A percentile compares a stretch with the other conserved stretches of the same genome.
Evolutionary conservation across 2,113 vertebrate species (phyloP).

Genomic region (Megalops atlanticus): DNA sequence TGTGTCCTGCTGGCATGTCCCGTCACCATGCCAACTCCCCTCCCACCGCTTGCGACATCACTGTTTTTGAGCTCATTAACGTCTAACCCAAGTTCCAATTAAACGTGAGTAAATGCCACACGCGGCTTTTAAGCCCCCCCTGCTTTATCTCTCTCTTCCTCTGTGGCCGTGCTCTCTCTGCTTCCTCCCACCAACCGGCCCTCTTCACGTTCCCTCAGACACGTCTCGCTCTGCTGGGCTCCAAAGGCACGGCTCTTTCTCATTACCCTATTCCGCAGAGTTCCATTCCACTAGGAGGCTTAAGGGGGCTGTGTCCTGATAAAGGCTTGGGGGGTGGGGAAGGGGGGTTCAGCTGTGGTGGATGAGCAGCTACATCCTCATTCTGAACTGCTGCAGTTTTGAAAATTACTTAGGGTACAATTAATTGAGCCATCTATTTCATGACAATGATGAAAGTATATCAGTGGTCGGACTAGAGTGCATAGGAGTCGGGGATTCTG

Average conservation of each 20-base stretch:
- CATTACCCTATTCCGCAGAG: neutral
- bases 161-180: too few species aligned
- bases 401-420: neutral
- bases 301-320: neutral
- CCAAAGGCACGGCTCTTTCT: neutral
- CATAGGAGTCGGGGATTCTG: too few species aligned
- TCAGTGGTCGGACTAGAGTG: neutral
- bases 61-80: slow-evolving; percentile 7
- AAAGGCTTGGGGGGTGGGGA: neutral
- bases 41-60: neutral
- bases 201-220: neutral
- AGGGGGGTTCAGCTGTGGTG: slow-evolving; percentile 5
- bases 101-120: neutral
- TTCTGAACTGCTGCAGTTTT: neutral
- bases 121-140: neutral
- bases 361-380: slow-evolving; percentile 25
- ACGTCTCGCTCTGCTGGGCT: neutral
- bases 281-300: neutral
- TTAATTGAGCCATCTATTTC: neutral
- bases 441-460: neutral
- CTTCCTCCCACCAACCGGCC: too few species aligned
- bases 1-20: slow-evolving; percentile 19
- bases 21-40: slow-evolving; percentile 34
- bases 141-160: neutral
- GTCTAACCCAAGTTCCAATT: neutral